A percentile compares a stretch with the other conserved stretches of the same genome.
These are phyloP conservation scores for Cirrhinus molitorella DNA, from an alignment of 2,797 vertebrate species.

Conservation along the genomic window DNA sequence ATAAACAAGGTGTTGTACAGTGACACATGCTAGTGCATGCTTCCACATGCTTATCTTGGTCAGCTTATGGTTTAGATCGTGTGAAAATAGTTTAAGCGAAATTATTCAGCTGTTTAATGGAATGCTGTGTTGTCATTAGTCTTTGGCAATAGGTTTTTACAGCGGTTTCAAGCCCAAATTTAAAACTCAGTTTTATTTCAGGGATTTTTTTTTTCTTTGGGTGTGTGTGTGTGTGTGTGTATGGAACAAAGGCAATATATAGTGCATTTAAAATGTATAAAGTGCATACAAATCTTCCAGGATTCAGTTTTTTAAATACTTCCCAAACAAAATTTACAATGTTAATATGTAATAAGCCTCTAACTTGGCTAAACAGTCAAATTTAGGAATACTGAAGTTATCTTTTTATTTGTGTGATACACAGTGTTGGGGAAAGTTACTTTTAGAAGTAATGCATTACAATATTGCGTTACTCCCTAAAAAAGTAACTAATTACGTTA, in stretches of 20 bases:
- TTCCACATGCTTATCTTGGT: slow-evolving; percentile 13
- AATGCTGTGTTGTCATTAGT: slow-evolving; percentile 34
- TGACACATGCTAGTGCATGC: slow-evolving; percentile 32
- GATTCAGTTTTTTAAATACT: not conserved
- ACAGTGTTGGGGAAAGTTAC: too few species aligned
- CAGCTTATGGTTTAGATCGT: slow-evolving; percentile 38
- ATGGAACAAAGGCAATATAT: slow-evolving; percentile 13
- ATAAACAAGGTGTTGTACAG: slow-evolving; percentile 4
- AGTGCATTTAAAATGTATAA: not conserved
- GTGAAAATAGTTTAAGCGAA: slow-evolving; percentile 18
- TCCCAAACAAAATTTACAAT: not conserved
- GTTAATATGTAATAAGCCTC: not conserved
- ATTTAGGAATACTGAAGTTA: not conserved
- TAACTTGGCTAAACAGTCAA: not conserved
- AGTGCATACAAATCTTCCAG: not conserved
- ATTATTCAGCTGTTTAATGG: slow-evolving; percentile 16
- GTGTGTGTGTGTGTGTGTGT: not conserved
- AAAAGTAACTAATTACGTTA: too few species aligned
- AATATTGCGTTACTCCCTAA: too few species aligned
- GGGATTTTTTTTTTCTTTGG: not conserved
- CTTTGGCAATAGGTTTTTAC: slow-evolving; percentile 1
- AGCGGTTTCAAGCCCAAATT: not conserved
- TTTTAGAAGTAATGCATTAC: too few species aligned
- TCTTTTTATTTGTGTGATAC: slow-evolving; percentile 15
- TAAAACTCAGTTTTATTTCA: slow-evolving; percentile 24